Evolutionary conservation across 92 coral and sea anemone species (phyloP).

Genomic region (Porites divaricata): DNA sequence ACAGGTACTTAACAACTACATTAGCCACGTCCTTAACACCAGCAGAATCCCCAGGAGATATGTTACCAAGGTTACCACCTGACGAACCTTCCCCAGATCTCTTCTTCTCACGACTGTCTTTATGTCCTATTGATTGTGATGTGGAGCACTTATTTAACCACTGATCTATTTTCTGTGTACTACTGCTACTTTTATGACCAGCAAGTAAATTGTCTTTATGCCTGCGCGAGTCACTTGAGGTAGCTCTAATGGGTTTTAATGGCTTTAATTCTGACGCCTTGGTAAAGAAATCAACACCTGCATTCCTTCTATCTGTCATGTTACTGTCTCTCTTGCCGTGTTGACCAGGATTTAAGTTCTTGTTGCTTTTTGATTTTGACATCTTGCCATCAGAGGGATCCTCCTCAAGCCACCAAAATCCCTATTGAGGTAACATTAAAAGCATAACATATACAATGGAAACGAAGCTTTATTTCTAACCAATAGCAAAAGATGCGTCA

Average conservation of each 20-base stretch:
- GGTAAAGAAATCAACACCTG: not conserved
- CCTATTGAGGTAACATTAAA: not conserved
- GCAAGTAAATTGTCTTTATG: not conserved
- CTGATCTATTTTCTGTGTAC: not conserved
- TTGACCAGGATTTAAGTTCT: not conserved
- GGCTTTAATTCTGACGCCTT: slow-evolving; percentile 28
- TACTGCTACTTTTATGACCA: not conserved
- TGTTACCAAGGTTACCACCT: slow-evolving; percentile 14
- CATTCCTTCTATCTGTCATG: not conserved
- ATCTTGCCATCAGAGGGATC: slow-evolving; percentile 11
- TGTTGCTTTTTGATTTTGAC: slow-evolving; percentile 2
- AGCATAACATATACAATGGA: too few relatives aligned
- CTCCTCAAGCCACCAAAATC: slow-evolving; percentile 39
- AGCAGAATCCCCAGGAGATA: slow-evolving; percentile 36
- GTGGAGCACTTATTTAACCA: not conserved
- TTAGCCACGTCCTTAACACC: slow-evolving; percentile 79
- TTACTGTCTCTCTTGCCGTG: not conserved
- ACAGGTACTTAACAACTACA: slow-evolving; percentile 87
- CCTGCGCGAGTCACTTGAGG: not conserved
- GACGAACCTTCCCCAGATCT: slow-evolving; percentile 7
- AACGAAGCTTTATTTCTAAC: too few relatives aligned
- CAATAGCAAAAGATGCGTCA: too few relatives aligned
- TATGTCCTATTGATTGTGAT: not conserved
- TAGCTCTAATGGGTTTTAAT: slow-evolving; percentile 23
- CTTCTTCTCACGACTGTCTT: not conserved